Conservation (phyloP, 2,888 invertebrate genomes). For the Gortyna flavago region DNA sequence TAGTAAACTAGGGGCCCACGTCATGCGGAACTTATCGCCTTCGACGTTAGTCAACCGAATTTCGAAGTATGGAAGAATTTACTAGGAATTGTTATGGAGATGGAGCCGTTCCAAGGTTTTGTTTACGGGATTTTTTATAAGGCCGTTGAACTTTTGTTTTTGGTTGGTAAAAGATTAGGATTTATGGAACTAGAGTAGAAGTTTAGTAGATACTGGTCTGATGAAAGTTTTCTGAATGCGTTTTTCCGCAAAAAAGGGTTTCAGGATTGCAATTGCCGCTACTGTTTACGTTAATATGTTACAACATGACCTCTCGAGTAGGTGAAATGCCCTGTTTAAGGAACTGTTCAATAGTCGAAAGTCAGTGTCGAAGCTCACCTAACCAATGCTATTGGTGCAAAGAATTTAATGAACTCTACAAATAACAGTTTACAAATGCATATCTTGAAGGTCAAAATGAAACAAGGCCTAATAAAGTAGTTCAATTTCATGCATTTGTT, state of each 20-base stretch:
- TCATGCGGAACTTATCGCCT: constrained; percentile 66
- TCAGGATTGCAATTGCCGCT: background rate
- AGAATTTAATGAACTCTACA: background rate
- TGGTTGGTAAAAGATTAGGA: background rate
- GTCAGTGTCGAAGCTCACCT: background rate
- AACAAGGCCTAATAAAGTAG: background rate
- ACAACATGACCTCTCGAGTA: background rate
- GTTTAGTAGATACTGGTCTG: background rate
- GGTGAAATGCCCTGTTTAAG: background rate
- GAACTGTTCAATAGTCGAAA: background rate
- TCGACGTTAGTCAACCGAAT: constrained; percentile 58
- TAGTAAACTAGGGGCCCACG: constrained; percentile 52
- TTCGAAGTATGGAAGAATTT: constrained; percentile 43
- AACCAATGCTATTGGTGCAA: background rate
- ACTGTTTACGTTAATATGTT: background rate
- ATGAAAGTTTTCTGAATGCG: background rate
- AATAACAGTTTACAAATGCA: background rate
- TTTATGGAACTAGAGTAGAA: background rate
- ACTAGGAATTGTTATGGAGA: constrained; percentile 28
- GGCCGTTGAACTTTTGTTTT: background rate
- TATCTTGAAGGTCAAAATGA: background rate
- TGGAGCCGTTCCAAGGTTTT: constrained; percentile 29
- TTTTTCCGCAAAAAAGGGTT: background rate
- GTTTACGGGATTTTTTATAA: constrained; percentile 4
- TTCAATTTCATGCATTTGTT: constrained; percentile 16